These are phyloP conservation scores for Brachionus rubens DNA, from an alignment of 1,140 invertebrate genomes.

Conservation along the genomic window DNA sequence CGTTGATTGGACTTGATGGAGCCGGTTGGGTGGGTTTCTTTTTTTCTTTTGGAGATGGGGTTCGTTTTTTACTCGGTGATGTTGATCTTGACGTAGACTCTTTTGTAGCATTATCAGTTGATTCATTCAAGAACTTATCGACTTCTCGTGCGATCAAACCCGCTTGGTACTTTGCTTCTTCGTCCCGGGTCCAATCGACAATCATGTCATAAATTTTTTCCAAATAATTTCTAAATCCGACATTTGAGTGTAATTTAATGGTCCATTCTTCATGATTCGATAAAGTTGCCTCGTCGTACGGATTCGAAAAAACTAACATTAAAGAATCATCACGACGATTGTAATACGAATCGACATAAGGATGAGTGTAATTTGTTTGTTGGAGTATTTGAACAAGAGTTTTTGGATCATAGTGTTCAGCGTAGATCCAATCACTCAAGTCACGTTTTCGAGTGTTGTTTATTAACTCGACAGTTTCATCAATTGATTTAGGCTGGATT, in stretches of 20 bases:
- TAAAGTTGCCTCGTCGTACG: constrained; percentile 52
- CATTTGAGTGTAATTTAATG: constrained; percentile 58
- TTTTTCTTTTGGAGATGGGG: constrained; percentile 5
- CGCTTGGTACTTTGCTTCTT: constrained; percentile 59
- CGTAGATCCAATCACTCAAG: constrained; percentile 58
- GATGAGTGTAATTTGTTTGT: constrained; percentile 53
- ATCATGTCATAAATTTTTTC: constrained; percentile 56
- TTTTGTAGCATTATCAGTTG: constrained; percentile 49
- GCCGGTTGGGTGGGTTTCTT: constrained; percentile 47
- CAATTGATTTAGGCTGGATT: constrained; percentile 32
- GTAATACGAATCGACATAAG: constrained; percentile 57
- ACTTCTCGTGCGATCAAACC: constrained; percentile 53
- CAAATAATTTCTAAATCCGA: constrained; percentile 60
- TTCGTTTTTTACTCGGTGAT: neutral
- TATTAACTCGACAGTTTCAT: constrained; percentile 51
- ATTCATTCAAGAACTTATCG: constrained; percentile 50
- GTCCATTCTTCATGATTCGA: constrained; percentile 56
- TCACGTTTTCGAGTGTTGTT: constrained; percentile 54
- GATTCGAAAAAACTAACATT: constrained; percentile 58
- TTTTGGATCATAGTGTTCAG: constrained; percentile 57
- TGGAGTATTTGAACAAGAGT: constrained; percentile 57
- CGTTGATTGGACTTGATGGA: constrained; percentile 48
- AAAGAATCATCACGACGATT: constrained; percentile 57
- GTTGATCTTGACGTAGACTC: neutral
- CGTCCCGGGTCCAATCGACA: constrained; percentile 54